Evolutionary conservation across 1,140 invertebrate genomes (phyloP).

Genomic region (Palaemon carinicauda): DNA sequence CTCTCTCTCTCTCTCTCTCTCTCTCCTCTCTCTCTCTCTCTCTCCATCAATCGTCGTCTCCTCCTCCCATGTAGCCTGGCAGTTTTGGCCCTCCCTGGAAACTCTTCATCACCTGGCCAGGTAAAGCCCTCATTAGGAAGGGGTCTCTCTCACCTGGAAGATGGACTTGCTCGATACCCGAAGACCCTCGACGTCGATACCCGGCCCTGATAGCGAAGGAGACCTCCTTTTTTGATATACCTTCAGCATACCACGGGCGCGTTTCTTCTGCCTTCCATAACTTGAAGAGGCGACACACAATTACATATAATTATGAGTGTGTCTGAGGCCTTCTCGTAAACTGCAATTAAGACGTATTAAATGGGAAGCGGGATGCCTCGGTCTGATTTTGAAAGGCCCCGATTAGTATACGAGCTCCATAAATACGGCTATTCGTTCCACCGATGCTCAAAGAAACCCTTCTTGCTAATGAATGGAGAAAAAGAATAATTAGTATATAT

Average conservation of each 20-base stretch:
- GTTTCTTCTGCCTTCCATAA: conserved; percentile 8
- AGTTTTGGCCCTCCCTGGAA: too few species aligned
- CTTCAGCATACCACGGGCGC: neutral
- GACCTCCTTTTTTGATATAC: neutral
- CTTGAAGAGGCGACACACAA: conserved; percentile 39
- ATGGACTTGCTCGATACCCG: too few species aligned
- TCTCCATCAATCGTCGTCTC: neutral
- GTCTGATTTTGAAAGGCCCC: neutral
- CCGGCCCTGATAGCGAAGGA: neutral
- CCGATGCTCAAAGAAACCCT: neutral
- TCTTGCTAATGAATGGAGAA: neutral
- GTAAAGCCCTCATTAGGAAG: neutral
- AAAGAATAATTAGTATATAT: neutral
- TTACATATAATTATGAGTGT: conserved; percentile 44
- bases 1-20: neutral
- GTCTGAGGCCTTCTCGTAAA: conserved; percentile 36
- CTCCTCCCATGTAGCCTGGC: neutral
- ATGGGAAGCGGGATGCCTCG: neutral
- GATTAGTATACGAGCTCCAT: neutral
- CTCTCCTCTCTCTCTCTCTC: neutral
- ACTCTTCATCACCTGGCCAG: neutral
- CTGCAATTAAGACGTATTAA: conserved; percentile 32
- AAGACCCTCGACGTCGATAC: neutral
- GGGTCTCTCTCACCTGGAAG: neutral
- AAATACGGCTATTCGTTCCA: neutral